These are phyloP conservation scores for Neoscelio sp. DNA, from an alignment of 2,888 invertebrate genomes.

Conservation along the genomic window DNA sequence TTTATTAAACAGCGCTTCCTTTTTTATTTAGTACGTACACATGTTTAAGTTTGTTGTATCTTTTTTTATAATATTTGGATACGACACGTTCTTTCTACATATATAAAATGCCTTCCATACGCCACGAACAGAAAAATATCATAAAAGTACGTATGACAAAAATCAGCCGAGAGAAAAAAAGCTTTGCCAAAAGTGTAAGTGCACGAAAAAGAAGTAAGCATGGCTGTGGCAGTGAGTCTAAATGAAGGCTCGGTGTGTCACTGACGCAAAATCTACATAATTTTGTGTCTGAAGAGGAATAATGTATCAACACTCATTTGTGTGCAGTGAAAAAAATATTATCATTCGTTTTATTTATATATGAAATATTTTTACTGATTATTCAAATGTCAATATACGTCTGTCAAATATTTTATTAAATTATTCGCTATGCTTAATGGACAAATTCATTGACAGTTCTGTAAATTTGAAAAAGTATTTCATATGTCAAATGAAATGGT, in stretches of 20 bases:
- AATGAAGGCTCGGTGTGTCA: constrained; percentile 22
- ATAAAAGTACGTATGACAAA: constrained; percentile 15
- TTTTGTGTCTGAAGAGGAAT: constrained; percentile 16
- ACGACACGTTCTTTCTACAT: neutral
- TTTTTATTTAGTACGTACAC: neutral
- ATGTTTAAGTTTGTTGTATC: neutral
- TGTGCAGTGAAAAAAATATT: neutral
- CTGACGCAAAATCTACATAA: constrained; percentile 18
- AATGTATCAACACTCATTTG: constrained; percentile 12
- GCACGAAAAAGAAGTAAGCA: constrained; percentile 9
- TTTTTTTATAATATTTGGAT: constrained; percentile 5
- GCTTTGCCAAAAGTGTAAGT: constrained; percentile 10
- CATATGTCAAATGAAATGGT: too few relatives aligned
- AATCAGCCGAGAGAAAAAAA: constrained; percentile 28
- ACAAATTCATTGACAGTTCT: too few relatives aligned
- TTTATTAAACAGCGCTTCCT: neutral
- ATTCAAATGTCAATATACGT: too few relatives aligned
- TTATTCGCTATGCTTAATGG: too few relatives aligned
- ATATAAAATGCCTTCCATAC: neutral
- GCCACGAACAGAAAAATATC: constrained; percentile 7
- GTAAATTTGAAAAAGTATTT: too few relatives aligned
- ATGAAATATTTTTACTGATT: too few relatives aligned
- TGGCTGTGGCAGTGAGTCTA: constrained; percentile 2
- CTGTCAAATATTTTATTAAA: too few relatives aligned
- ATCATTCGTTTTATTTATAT: too few relatives aligned